phyloP scores from a whole-genome alignment of 2,888 invertebrate genomes.

The Amphimallon solstitiale region DNA sequence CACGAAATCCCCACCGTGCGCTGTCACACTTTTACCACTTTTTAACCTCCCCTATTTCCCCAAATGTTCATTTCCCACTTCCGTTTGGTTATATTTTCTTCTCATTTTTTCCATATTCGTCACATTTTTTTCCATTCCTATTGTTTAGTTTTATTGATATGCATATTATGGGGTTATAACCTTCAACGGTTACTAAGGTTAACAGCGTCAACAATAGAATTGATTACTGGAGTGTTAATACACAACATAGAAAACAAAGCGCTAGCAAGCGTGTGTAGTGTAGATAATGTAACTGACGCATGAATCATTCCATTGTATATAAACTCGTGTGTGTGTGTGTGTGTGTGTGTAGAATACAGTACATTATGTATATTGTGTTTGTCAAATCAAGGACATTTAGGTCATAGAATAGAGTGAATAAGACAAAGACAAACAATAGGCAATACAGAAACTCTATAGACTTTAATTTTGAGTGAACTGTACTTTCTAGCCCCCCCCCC shows the following conservation, averaged over 20 bases:
- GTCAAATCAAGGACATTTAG: slow-evolving; percentile 13
- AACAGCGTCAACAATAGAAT: slow-evolving; percentile 13
- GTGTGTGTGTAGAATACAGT: no score
- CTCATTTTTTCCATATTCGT: slow-evolving; percentile 12
- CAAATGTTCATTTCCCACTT: slow-evolving; percentile 6
- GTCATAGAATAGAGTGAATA: slow-evolving; percentile 24
- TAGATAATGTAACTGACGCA: not conserved
- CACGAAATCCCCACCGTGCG: slow-evolving; percentile 6
- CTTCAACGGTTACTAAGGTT: not conserved
- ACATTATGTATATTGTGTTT: no score
- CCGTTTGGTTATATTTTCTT: not conserved
- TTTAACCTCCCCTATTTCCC: slow-evolving; percentile 21
- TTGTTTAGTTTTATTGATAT: slow-evolving; percentile 15
- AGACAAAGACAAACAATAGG: slow-evolving; percentile 2
- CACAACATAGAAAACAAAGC: not conserved
- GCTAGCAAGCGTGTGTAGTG: not conserved
- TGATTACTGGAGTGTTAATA: not conserved
- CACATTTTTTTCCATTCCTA: not conserved
- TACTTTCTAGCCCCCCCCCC: slow-evolving; percentile 16
- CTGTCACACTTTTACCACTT: slow-evolving; percentile 24
- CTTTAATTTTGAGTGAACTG: slow-evolving; percentile 28
- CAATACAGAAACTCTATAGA: slow-evolving; percentile 5
- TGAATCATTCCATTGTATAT: not conserved
- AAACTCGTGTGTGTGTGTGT: not conserved
- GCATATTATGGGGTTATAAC: not conserved